A percentile compares a stretch with the other conserved stretches of the same genome.
These are phyloP conservation scores for Cavia aperea DNA, from an alignment of 2,113 vertebrate genomes.

Conservation along the genomic window DNA sequence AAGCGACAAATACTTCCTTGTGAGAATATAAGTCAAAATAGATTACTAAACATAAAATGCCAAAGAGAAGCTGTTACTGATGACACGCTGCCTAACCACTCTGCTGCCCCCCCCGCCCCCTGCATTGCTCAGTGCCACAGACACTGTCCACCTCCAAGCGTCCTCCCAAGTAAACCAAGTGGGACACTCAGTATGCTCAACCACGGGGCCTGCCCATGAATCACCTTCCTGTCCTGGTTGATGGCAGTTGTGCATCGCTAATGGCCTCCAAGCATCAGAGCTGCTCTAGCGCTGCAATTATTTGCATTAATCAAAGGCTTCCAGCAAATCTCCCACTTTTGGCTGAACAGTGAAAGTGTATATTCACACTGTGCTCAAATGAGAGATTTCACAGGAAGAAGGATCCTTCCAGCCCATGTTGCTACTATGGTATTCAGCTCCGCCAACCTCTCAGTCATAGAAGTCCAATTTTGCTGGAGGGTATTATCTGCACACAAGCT, in stretches of 20 bases:
- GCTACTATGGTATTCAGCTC: conserved; percentile 11
- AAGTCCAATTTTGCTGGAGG: background rate
- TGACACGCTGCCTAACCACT: background rate
- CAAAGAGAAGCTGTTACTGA: background rate
- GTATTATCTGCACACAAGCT: background rate
- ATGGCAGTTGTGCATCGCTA: conserved; percentile 52
- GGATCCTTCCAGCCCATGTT: background rate
- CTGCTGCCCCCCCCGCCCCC: background rate
- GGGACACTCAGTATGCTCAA: background rate
- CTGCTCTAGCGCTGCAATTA: conserved; percentile 56
- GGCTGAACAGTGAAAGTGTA: conserved; percentile 51
- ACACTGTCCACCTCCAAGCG: background rate
- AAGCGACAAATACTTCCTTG: background rate
- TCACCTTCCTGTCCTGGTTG: conserved; percentile 47
- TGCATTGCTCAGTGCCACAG: background rate
- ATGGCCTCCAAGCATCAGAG: conserved; percentile 54
- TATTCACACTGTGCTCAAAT: conserved; percentile 56
- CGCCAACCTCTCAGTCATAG: background rate
- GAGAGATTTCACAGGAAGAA: conserved; percentile 53
- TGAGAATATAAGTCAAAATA: conserved; percentile 14
- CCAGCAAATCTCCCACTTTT: conserved; percentile 51
- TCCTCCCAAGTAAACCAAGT: background rate
- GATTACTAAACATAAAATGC: background rate
- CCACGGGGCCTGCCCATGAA: background rate
- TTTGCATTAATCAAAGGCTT: conserved; percentile 70